Evolutionary conservation across 2,113 vertebrate genomes (phyloP).

Genomic region (Progne subis): DNA sequence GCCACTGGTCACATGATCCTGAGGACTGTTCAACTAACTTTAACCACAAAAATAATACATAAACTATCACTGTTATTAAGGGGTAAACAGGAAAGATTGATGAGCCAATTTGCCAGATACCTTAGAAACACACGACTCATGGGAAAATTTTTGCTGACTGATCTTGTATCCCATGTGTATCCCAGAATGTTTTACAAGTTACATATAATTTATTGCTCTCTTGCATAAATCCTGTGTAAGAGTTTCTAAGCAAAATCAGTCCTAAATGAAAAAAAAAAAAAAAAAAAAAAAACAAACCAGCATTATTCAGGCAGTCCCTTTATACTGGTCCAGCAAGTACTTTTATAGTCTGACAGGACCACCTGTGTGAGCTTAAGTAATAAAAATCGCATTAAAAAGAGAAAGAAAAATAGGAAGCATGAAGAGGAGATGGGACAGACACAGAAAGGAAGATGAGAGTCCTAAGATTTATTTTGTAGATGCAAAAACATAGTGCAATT

Average conservation of each 20-base stretch:
- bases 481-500: neutral
- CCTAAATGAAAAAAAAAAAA: neutral
- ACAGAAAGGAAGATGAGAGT: neutral
- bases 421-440: accelerated
- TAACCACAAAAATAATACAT: neutral
- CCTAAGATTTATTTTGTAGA: neutral
- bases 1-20: neutral
- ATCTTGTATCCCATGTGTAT: neutral
- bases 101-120: conserved; percentile 24
- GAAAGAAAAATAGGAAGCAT: neutral
- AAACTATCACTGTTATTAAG: conserved; percentile 1
- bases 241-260: conserved; percentile 12
- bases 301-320: neutral
- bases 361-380: conserved; percentile 19
- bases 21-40: neutral
- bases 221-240: neutral
- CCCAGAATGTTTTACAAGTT: conserved; percentile 50
- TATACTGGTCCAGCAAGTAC: neutral
- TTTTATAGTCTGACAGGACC: conserved; percentile 10
- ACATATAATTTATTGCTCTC: conserved; percentile 23
- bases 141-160: conserved; percentile 6
- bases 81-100: conserved; percentile 32
- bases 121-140: neutral
- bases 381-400: neutral
- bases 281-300: neutral